These are phyloP conservation scores for Phycodurus eques DNA, from an alignment of 2,113 vertebrate species.

Conservation along the genomic window DNA sequence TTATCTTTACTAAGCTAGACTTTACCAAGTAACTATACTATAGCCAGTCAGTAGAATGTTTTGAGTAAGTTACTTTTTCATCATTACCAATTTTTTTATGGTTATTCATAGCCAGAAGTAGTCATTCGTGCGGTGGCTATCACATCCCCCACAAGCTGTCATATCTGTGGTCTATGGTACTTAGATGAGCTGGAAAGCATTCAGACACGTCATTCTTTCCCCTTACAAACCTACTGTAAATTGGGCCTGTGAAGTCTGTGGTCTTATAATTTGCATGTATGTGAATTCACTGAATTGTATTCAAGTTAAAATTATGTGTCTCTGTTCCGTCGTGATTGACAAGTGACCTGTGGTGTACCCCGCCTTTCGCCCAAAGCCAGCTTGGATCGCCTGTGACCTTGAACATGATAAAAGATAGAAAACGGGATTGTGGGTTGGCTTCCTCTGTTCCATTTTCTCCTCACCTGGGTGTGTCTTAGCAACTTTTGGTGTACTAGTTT, in stretches of 20 bases:
- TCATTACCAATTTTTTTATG: background rate
- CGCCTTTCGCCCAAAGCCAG: background rate
- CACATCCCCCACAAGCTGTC: background rate
- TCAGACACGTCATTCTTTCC: slow-evolving; percentile 11
- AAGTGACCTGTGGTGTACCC: background rate
- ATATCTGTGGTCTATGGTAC: background rate
- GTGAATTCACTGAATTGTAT: background rate
- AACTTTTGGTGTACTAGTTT: background rate
- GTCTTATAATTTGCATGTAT: background rate
- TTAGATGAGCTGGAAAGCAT: background rate
- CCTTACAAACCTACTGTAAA: background rate
- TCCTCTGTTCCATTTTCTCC: background rate
- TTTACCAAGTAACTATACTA: background rate
- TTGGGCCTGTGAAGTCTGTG: background rate
- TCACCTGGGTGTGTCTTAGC: background rate
- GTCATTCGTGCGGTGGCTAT: background rate
- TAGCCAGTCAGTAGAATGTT: background rate
- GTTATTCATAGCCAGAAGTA: background rate
- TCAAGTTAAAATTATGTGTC: background rate
- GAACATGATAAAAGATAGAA: background rate
- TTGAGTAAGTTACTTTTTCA: background rate
- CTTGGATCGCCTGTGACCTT: background rate
- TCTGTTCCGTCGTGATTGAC: background rate
- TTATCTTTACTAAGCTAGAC: background rate
- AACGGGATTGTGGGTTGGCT: background rate